Evolutionary conservation across 1,140 invertebrate genomes (phyloP).

Genomic region (Drosophila nigromelanica): DNA sequence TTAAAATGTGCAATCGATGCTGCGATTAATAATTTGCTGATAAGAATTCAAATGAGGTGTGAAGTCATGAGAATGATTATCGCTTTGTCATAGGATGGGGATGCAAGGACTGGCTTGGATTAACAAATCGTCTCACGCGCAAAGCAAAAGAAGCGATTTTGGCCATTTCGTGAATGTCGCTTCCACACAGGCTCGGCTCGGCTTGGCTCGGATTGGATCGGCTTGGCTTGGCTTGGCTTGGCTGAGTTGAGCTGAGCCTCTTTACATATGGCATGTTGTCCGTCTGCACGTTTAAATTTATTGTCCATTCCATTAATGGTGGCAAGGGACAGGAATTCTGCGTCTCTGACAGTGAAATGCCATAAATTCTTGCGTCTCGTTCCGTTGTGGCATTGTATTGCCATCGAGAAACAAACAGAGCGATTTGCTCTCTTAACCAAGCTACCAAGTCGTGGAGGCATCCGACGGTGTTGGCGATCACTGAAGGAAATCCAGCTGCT

Average conservation of each 20-base stretch:
- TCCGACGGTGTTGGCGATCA: conserved; percentile 23
- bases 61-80: conserved; percentile 58
- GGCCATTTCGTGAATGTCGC: conserved; percentile 69
- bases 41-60: conserved; percentile 29
- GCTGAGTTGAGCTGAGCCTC: conserved; percentile 25
- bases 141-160: conserved; percentile 56
- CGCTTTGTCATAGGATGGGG: conserved; percentile 56
- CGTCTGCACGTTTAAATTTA: conserved; percentile 80
- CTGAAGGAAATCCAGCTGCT: conserved; percentile 16
- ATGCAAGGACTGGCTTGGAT: conserved; percentile 32
- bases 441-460: conserved; percentile 27
- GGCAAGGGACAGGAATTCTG: conserved; percentile 79
- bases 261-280: conserved; percentile 79
- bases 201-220: not conserved
- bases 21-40: conserved; percentile 29
- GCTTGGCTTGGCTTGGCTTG: not conserved
- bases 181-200: conserved; percentile 34
- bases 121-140: conserved; percentile 80
- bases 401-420: conserved; percentile 65
- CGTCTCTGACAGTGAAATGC: conserved; percentile 82
- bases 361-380: conserved; percentile 80
- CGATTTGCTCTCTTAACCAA: conserved; percentile 53
- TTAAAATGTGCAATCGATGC: not conserved
- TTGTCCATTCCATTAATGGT: conserved; percentile 81
- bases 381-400: conserved; percentile 73